phyloP scores from a whole-genome alignment of 2,888 invertebrate species.

The Drosophila meridionalis region DNA sequence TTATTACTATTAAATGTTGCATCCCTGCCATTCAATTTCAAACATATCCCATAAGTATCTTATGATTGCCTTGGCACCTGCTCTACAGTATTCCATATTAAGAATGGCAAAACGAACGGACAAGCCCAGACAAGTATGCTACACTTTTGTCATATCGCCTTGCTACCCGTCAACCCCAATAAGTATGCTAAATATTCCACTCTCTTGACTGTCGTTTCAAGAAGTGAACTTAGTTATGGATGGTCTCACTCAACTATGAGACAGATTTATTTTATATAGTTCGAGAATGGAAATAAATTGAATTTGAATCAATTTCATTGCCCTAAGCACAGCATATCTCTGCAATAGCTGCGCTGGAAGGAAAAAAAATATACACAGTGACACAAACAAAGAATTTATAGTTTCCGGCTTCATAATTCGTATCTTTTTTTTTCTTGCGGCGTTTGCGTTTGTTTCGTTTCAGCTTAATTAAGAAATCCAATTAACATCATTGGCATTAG shows the following conservation, averaged over 20 bases:
- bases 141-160: neutral
- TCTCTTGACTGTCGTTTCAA: neutral
- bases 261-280: neutral
- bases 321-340: neutral
- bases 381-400: slow-evolving; percentile 6
- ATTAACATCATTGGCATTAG: slow-evolving; percentile 78
- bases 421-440: neutral
- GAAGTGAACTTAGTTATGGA: neutral
- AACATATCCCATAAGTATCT: no score
- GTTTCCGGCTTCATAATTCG: slow-evolving; percentile 11
- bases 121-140: neutral
- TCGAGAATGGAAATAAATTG: neutral
- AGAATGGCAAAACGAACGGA: neutral
- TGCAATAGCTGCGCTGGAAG: neutral
- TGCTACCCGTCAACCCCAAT: neutral
- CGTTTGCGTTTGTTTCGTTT: slow-evolving; percentile 28
- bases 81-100: neutral
- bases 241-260: neutral
- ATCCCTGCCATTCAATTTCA: no score
- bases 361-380: neutral
- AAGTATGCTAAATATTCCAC: slow-evolving; percentile 12
- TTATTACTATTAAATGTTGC: no score
- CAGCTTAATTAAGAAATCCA: slow-evolving; percentile 79
- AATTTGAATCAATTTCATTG: neutral
- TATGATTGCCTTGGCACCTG: neutral